These are phyloP conservation scores for Drosophila picticornis DNA, from an alignment of 2,888 invertebrate genomes.

Conservation along the genomic window DNA sequence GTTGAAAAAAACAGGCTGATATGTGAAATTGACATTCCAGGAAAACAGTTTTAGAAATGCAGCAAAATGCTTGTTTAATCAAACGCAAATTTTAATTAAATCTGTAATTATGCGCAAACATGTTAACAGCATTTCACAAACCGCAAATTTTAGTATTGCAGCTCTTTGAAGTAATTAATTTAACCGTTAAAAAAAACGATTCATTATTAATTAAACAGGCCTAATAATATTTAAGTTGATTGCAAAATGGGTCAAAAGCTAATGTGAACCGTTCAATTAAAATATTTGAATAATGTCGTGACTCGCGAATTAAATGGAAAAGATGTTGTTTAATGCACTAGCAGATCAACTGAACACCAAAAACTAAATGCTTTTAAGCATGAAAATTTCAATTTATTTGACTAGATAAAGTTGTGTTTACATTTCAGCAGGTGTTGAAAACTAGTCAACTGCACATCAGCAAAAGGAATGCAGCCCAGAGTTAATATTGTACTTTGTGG, in stretches of 20 bases:
- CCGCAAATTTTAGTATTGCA: slow-evolving; percentile 59
- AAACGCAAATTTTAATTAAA: slow-evolving; percentile 71
- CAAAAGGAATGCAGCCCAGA: too few relatives aligned
- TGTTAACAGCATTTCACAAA: slow-evolving; percentile 37
- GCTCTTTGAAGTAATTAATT: slow-evolving; percentile 60
- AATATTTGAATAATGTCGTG: neutral
- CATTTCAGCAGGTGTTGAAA: neutral
- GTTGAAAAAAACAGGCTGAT: neutral
- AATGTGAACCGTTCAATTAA: neutral
- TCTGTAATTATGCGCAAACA: slow-evolving; percentile 65
- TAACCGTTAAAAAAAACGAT: slow-evolving; percentile 13
- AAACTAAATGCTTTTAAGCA: neutral
- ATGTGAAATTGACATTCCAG: slow-evolving; percentile 18
- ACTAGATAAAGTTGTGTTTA: neutral
- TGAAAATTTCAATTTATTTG: neutral
- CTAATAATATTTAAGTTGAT: neutral
- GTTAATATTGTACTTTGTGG: slow-evolving; percentile 4
- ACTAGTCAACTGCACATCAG: neutral
- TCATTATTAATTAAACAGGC: slow-evolving; percentile 25
- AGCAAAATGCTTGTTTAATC: slow-evolving; percentile 40
- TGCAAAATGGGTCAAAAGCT: neutral
- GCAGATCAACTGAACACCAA: neutral
- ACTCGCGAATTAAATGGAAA: neutral
- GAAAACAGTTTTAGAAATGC: slow-evolving; percentile 14
- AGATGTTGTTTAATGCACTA: neutral